A percentile compares a stretch with the other conserved stretches of the same genome.
These are phyloP conservation scores for Heliconius nattereri DNA, from an alignment of 1,140 invertebrate species.

Conservation along the genomic window DNA sequence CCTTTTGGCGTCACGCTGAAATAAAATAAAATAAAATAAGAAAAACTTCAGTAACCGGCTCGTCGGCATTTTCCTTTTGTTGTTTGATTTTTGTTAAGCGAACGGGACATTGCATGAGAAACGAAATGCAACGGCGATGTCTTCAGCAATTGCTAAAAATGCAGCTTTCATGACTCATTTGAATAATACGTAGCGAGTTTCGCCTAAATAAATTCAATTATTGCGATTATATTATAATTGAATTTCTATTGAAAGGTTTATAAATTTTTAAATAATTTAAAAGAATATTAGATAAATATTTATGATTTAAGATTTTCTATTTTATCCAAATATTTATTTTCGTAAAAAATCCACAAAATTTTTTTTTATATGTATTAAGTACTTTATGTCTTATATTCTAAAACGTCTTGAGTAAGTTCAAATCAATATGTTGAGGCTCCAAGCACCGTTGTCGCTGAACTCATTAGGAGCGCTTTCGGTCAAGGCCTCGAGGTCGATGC, in stretches of 20 bases:
- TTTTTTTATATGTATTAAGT: slow-evolving; percentile 60
- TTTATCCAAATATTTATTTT: too few relatives aligned
- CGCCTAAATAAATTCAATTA: slow-evolving; percentile 10
- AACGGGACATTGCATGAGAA: slow-evolving; percentile 79
- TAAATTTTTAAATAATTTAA: neutral
- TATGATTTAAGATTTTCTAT: too few relatives aligned
- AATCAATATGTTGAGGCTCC: slow-evolving; percentile 37
- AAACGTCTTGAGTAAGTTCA: slow-evolving; percentile 21
- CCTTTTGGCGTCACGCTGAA: slow-evolving; percentile 65
- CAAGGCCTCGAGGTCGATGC: slow-evolving; percentile 76
- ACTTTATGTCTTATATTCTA: neutral
- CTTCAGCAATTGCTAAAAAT: slow-evolving; percentile 37
- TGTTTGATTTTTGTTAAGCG: slow-evolving; percentile 77
- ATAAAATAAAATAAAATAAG: slow-evolving; percentile 60
- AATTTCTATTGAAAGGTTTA: neutral
- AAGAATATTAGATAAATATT: neutral
- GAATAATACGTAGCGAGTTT: slow-evolving; percentile 25
- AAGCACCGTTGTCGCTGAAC: slow-evolving; percentile 46
- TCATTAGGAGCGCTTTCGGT: slow-evolving; percentile 75
- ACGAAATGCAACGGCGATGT: slow-evolving; percentile 69
- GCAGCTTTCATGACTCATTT: slow-evolving; percentile 36
- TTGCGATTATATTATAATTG: neutral
- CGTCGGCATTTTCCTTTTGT: slow-evolving; percentile 77
- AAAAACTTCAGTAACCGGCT: slow-evolving; percentile 78
- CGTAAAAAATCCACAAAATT: slow-evolving; percentile 48